phyloP scores from a whole-genome alignment of 2,888 invertebrate genomes.

The Muscina levida region DNA sequence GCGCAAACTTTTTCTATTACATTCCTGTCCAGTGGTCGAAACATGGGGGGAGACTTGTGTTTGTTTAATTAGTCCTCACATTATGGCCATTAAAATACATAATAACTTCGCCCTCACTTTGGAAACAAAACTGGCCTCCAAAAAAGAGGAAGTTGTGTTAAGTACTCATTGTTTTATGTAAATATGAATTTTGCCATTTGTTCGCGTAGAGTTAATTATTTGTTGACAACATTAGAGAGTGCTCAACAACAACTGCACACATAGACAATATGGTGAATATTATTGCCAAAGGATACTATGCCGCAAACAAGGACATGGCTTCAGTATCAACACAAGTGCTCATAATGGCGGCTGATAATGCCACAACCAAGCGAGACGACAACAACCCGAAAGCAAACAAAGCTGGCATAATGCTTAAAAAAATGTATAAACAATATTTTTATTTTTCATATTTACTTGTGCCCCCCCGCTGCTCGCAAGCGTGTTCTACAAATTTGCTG shows the following conservation, averaged over 20 bases:
- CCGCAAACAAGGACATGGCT: slow-evolving; percentile 35
- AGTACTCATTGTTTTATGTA: slow-evolving; percentile 21
- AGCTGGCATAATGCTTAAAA: slow-evolving; percentile 20
- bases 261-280: slow-evolving; percentile 54
- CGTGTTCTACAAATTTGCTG: neutral
- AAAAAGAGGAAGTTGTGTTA: slow-evolving; percentile 38
- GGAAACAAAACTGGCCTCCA: neutral
- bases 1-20: slow-evolving; percentile 31
- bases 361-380: slow-evolving; percentile 24
- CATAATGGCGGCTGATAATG: slow-evolving; percentile 60
- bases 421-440: slow-evolving; percentile 6
- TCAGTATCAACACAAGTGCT: slow-evolving; percentile 59
- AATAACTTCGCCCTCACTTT: slow-evolving; percentile 15
- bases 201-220: slow-evolving; percentile 54
- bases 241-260: slow-evolving; percentile 53
- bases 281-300: slow-evolving; percentile 25
- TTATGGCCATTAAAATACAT: slow-evolving; percentile 30
- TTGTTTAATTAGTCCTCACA: slow-evolving; percentile 57
- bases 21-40: neutral
- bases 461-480: neutral
- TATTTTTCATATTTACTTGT: slow-evolving; percentile 17
- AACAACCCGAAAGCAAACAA: slow-evolving; percentile 53
- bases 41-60: slow-evolving; percentile 12
- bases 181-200: slow-evolving; percentile 28
- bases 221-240: slow-evolving; percentile 50